These are phyloP conservation scores for Spilarctia lutea DNA, from an alignment of 2,888 invertebrate genomes.

Conservation along the genomic window DNA sequence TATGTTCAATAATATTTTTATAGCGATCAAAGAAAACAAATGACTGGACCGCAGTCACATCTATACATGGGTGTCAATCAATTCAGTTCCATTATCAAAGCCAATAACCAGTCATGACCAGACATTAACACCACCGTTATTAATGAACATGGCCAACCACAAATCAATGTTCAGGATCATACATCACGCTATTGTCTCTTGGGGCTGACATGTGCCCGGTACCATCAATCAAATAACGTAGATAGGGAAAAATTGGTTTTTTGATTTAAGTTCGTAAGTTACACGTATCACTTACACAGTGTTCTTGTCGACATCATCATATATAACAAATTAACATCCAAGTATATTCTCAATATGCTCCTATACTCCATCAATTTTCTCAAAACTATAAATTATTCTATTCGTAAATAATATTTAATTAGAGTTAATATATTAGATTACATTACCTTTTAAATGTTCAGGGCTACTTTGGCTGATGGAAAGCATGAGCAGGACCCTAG, in stretches of 20 bases:
- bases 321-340: no score
- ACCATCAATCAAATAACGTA: constrained; percentile 46
- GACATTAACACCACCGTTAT: constrained; percentile 35
- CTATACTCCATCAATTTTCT: no score
- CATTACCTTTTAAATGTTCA: not conserved
- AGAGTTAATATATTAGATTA: not conserved
- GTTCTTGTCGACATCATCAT: no score
- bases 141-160: constrained; percentile 28
- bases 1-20: not conserved
- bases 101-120: constrained; percentile 16
- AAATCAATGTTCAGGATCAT: constrained; percentile 46
- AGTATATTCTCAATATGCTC: no score
- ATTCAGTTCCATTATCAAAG: constrained; percentile 16
- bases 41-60: not conserved
- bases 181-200: constrained; percentile 55
- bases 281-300: not conserved
- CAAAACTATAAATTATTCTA: no score
- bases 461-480: no score
- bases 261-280: constrained; percentile 10
- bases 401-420: no score
- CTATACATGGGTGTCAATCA: not conserved
- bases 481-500: no score
- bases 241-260: constrained; percentile 30
- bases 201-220: constrained; percentile 40
- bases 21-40: not conserved